These are phyloP conservation scores for Trachymyrmex septentrionalis DNA, from an alignment of 1,140 invertebrate species.

Conservation along the genomic window DNA sequence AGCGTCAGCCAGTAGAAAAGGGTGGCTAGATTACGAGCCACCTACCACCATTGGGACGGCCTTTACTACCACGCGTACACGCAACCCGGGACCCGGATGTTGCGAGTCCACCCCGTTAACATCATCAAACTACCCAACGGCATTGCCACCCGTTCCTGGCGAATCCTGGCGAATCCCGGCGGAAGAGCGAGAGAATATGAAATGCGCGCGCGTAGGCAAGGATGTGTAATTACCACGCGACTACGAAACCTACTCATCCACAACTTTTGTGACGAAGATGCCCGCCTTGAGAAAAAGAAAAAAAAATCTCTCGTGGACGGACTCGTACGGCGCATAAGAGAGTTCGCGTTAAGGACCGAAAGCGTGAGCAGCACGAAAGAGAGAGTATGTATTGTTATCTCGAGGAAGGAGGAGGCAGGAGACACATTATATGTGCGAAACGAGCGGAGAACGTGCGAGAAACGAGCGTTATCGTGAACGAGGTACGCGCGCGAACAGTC, in stretches of 20 bases:
- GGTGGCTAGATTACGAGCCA: slow-evolving; percentile 65
- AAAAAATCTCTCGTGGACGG: slow-evolving; percentile 62
- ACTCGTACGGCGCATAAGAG: slow-evolving; percentile 43
- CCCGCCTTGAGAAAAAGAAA: slow-evolving; percentile 66
- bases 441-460: slow-evolving; percentile 21
- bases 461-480: slow-evolving; percentile 24
- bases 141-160: not conserved
- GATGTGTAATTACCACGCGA: slow-evolving; percentile 69
- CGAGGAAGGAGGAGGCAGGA: not conserved
- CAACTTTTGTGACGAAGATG: slow-evolving; percentile 63
- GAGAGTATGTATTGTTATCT: slow-evolving; percentile 22
- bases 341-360: slow-evolving; percentile 24
- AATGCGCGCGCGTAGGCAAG: slow-evolving; percentile 26
- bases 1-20: slow-evolving; percentile 60
- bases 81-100: not conserved
- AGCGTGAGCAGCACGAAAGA: slow-evolving; percentile 3
- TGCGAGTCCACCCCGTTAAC: slow-evolving; percentile 19
- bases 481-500: not conserved
- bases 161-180: too few species aligned
- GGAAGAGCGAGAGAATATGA: slow-evolving; percentile 35
- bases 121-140: slow-evolving; percentile 36
- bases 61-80: not conserved
- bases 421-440: slow-evolving; percentile 45
- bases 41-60: slow-evolving; percentile 50
- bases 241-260: slow-evolving; percentile 69